Base-by-base conservation (phyloP, 2,113 vertebrate genomes). In the Catharus minimus region DNA sequence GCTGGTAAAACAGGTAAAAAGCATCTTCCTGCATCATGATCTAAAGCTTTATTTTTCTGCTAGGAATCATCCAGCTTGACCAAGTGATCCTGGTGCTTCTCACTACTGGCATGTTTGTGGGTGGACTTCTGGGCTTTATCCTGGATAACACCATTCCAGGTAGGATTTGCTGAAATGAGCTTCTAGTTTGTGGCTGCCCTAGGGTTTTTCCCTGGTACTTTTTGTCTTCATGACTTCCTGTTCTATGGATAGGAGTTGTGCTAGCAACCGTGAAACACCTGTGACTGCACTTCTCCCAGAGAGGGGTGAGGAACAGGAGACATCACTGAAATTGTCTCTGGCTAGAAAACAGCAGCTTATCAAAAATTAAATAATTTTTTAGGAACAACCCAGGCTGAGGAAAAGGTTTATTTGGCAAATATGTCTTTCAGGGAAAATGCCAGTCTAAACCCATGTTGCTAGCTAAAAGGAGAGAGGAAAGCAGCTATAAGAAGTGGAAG, bases 61-160 rank as follows among this genome's bases (percentile, higher is more conserved):
- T 90, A 99, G 99, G 98, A 90, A 95, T 98, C 76, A 83, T 96
- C 52, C 98, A 98, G 88, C 83, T 99, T 28, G 98, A 99, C 96
- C 99, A 99, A 92, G 96, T 99, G 71, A 96, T 99, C n/a, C 98
- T 97, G 95, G 99, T 99, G 56, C 98, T 99, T 75, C 97, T 99
- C 89, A 99, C 98, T 72, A 99, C 99, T 15, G 98, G 98, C 88
- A 99, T 99, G 99, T 99, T 99, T 95, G 98, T 99, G 0, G 99
- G 99, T 24, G 99, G 99, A 60, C 98, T 98, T 94, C 97, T 99
- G 80, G 99, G 98, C 33, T 99, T 99, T 80, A 13, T 99, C 38
- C 96, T 99, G 64, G 99, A 99, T 96, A 99, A 99, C 97, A 99
- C 98, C 46, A 97, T 99, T 85, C 98, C 99, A 92, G 99, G 99